Evolutionary conservation across 2,113 vertebrate species (phyloP), one percentile per base, ranked within the genome.

Genomic region (Chloropsis hardwickii): DNA sequence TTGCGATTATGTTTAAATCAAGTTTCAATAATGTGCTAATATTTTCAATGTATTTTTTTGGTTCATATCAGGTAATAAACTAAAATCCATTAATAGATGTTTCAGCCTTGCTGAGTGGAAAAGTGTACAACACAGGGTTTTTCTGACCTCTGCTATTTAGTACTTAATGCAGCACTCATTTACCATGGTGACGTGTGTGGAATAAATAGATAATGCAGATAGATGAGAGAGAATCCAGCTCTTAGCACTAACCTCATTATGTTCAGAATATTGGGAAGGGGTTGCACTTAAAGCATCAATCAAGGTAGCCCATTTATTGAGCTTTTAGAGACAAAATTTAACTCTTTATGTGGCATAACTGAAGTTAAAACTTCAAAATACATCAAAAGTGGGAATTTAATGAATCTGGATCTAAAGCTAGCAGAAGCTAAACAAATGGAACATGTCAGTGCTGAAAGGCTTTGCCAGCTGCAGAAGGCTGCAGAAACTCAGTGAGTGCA

Each of bases 151-250:
- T 86, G 28, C 72, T 93, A 88, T 92, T 90, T 93, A 88, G 82
- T 72, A 73, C 80, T 95, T 96, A 94, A 96, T 94, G 92, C 77
- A 90, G 82, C 69, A 88, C 82, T 93, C 71, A 81, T 95, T 96
- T 94, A 72, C 88, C 82, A 65, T 83, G 72, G 80, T 94, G 94
- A 94, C 28, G 19, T 95, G 37, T 86, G 61, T 0, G 0, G 82
- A 95, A 96, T 92, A 92, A 96, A 94, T 86, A 90, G 93, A 92
- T 96, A 96, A 96, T 95, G 92, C 83, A 78, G 93, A 93, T 27
- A 92, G 82, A 96, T 93, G 93, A 90, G 93, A 88, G 54, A 65
- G 78, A 96, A 93, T 72, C 82, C 88, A 95, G 94, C 95, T 96
- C 91, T 97, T 95, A 97, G 74, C 84, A 65, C 74, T 94, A 96